Base-by-base conservation (phyloP, 2,888 invertebrate genomes). In the Morpho achilles region DNA sequence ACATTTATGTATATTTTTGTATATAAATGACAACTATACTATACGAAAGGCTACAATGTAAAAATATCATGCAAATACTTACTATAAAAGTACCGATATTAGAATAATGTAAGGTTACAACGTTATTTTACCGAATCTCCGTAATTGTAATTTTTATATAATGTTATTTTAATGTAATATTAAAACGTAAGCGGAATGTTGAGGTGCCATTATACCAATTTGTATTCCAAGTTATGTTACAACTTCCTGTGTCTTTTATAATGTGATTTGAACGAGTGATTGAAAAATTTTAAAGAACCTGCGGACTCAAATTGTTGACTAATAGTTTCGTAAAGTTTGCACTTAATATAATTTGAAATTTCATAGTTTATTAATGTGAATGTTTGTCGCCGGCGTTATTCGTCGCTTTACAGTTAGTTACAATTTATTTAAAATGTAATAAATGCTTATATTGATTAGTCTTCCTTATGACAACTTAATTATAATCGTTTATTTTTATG, bases 1-100 rank as follows among this genome's bases (percentile, higher is more conserved):
- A 83, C 82, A 78, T 84, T 84, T 82, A 84, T 88, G 87, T 89
- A 87, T 88, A 88, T 87, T 86, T 87, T 87, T 88, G 88, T 88
- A 89, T 85, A 89, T 89, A 88, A 82, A 82, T 83, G 74, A 79
- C 75, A 77, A 74, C 73, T 82, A 80, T 80, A 80, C 3, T 32
- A 32, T 32, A 32, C 32, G 76, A 78, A 80, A 83, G 69, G 79
- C 76, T 79, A 77, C 76, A 72, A 75, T 84, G 84, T 85, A 81
- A 76, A 80, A 80, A 82, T 86, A 85, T 86, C 84, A 81, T 78
- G 77, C 74, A 71, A 76, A 74, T 76, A 72, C 76, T 75, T 68
- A 76, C 61, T 67, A 16, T 74, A 73, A 74, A 74, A 71, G 74
- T 80, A 84, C 76, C 76, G 76, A 77, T 77, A 70, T 73, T 75